A percentile compares a stretch with the other conserved stretches of the same genome.
These are phyloP conservation scores for Lasioglossum figueresi DNA, from an alignment of 2,888 invertebrate genomes.

Conservation along the genomic window DNA sequence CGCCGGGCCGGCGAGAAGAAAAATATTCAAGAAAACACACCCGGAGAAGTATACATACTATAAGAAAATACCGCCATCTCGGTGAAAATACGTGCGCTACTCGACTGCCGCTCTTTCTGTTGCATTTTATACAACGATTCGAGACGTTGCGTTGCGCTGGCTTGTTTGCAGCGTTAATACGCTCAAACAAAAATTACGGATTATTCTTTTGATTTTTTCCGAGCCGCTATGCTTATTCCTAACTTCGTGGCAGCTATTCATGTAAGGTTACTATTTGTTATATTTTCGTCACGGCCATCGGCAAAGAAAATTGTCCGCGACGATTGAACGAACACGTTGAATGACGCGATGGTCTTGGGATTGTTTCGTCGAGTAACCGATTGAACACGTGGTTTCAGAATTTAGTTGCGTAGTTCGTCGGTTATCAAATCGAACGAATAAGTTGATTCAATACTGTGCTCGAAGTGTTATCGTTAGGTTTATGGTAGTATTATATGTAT, in stretches of 20 bases:
- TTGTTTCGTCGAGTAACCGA: too few relatives aligned
- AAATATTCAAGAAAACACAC: slow-evolving; percentile 44
- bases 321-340: background rate
- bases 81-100: background rate
- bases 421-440: background rate
- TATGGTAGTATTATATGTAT: background rate
- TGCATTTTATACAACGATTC: slow-evolving; percentile 1
- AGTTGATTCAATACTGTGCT: background rate
- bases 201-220: slow-evolving; percentile 11
- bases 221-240: slow-evolving; percentile 16
- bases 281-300: background rate
- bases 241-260: slow-evolving; percentile 24
- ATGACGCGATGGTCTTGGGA: background rate
- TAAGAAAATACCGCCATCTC: background rate
- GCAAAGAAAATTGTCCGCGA: background rate
- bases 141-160: slow-evolving; percentile 5
- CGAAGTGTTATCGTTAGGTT: background rate
- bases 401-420: background rate
- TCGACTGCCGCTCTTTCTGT: background rate
- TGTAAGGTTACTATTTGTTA: slow-evolving; percentile 20
- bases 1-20: background rate
- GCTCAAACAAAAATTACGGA: background rate
- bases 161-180: background rate
- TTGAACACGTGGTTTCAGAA: background rate
- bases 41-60: slow-evolving; percentile 1